phyloP scores from a whole-genome alignment of 2,797 vertebrate species.

The Mormyrus hasselquistii region DNA sequence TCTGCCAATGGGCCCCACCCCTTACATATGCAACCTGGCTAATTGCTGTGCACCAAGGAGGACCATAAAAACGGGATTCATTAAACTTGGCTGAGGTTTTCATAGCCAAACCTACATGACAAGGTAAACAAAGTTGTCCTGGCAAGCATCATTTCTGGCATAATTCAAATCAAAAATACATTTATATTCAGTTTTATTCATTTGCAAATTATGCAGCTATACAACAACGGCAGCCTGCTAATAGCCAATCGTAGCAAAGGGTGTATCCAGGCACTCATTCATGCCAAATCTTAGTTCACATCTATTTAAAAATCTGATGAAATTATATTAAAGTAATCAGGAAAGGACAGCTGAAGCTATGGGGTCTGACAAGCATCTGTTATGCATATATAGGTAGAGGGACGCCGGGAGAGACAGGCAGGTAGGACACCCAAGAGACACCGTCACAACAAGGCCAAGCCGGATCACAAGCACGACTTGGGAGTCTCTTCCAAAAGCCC shows the following conservation, averaged over 20 bases:
- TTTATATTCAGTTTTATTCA: not conserved
- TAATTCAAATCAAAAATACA: conserved; percentile 1
- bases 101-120: not conserved
- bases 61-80: not conserved
- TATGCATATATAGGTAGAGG: not conserved
- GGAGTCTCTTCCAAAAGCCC: not conserved
- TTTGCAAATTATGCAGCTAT: not conserved
- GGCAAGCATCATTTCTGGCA: not conserved
- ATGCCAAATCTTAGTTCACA: not conserved
- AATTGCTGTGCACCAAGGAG: not conserved
- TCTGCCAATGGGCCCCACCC: not conserved
- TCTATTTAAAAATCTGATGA: not conserved
- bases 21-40: not conserved
- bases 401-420: not conserved
- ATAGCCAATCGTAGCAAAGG: not conserved
- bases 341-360: not conserved
- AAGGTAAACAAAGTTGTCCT: not conserved
- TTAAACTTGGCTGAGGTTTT: not conserved
- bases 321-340: not conserved
- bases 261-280: not conserved
- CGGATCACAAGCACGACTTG: not conserved
- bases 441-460: not conserved
- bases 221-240: not conserved
- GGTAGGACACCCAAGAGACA: not conserved
- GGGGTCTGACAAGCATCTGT: not conserved